A percentile compares a stretch with the other conserved stretches of the same genome.
Conservation (phyloP, 2,113 vertebrate genomes). For the Macaca nemestrina region DNA sequence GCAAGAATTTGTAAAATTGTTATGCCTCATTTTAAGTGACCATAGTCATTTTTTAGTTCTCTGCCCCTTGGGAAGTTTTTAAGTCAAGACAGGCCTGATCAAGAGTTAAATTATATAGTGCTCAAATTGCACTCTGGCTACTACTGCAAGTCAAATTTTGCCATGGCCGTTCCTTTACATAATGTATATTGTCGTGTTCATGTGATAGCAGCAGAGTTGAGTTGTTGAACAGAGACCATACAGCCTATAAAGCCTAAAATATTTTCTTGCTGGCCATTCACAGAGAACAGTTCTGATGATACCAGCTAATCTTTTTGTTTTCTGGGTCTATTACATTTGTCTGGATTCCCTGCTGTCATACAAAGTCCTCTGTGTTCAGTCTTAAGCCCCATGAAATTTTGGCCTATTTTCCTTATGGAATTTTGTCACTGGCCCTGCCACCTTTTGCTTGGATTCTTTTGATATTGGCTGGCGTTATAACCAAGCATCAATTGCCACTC, state of each 20-base stretch:
- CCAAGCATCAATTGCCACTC: neutral
- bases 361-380: neutral
- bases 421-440: neutral
- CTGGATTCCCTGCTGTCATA: neutral
- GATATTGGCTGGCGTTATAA: neutral
- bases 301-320: neutral
- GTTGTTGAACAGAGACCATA: neutral
- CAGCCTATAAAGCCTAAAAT: neutral
- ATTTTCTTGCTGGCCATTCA: neutral
- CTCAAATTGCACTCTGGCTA: neutral
- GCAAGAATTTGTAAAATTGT: neutral
- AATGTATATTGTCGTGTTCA: neutral
- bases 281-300: neutral
- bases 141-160: neutral
- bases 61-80: neutral
- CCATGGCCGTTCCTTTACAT: neutral
- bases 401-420: neutral
- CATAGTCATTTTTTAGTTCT: neutral
- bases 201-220: neutral
- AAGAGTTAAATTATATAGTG: neutral
- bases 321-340: neutral
- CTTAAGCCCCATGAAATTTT: neutral
- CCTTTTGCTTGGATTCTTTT: neutral
- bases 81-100: neutral
- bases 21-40: neutral